Evolutionary conservation across 2,888 invertebrate species (phyloP).

Genomic region (Drosophila mercatorum): DNA sequence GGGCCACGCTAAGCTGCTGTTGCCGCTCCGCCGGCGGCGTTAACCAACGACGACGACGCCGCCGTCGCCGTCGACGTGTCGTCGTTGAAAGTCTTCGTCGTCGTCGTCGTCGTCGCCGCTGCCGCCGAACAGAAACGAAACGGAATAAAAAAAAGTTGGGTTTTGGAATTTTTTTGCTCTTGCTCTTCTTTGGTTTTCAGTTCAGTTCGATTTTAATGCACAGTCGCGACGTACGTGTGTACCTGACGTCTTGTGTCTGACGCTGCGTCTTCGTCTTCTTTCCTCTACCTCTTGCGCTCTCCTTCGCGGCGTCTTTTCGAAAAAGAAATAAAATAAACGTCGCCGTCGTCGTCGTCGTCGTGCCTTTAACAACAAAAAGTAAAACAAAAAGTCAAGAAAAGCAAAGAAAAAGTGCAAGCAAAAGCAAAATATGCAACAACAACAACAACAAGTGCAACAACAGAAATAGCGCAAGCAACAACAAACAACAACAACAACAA

Average conservation of each 20-base stretch:
- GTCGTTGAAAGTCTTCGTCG: conserved; percentile 65
- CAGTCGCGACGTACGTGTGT: conserved; percentile 77
- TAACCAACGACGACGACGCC: conserved; percentile 62
- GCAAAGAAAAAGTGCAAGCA: conserved; percentile 45
- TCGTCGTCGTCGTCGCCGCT: conserved; percentile 35
- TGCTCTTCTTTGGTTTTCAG: conserved; percentile 84
- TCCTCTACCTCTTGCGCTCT: conserved; percentile 33
- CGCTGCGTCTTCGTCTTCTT: conserved; percentile 35
- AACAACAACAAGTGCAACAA: conserved; percentile 35
- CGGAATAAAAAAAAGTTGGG: conserved; percentile 70
- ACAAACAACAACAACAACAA: conserved; percentile 31
- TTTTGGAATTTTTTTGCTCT: conserved; percentile 83
- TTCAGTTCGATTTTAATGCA: conserved; percentile 82
- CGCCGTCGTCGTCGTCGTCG: conserved; percentile 27
- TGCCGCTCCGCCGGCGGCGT: conserved; percentile 80
- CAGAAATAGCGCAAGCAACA: conserved; percentile 51
- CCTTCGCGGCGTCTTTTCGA: conserved; percentile 36
- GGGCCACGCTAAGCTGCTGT: conserved; percentile 77
- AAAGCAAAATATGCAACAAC: conserved; percentile 44
- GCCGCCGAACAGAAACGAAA: conserved; percentile 58
- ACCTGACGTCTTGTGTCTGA: conserved; percentile 42
- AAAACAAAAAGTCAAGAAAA: conserved; percentile 12
- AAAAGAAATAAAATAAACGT: conserved; percentile 24
- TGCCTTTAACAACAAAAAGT: conserved; percentile 24
- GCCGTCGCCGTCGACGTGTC: conserved; percentile 52